phyloP scores from a whole-genome alignment of 1,140 invertebrate genomes.

The Rhyzopertha dominica region DNA sequence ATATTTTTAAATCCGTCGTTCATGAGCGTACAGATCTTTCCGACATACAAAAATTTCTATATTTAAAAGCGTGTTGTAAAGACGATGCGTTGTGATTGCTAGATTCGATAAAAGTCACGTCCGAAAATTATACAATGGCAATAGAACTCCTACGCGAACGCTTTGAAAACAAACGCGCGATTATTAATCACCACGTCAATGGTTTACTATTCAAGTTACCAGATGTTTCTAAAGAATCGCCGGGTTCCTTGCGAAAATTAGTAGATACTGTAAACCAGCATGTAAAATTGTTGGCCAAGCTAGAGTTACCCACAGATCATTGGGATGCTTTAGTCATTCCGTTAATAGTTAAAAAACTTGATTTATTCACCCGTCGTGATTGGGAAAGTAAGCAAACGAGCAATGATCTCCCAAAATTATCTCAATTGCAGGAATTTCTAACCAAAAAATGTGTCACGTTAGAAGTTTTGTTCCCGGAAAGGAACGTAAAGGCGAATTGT shows the following conservation, averaged over 20 bases:
- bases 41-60: slow-evolving; percentile 10
- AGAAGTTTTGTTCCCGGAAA: slow-evolving; percentile 1
- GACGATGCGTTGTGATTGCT: slow-evolving; percentile 10
- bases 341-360: slow-evolving; percentile 12
- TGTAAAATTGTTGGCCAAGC: slow-evolving; percentile 7
- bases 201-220: slow-evolving; percentile 11
- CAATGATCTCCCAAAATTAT: slow-evolving; percentile 4
- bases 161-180: slow-evolving; percentile 10
- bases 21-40: too few species aligned
- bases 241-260: background rate
- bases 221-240: slow-evolving; percentile 3
- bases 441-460: slow-evolving; percentile 11
- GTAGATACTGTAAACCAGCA: slow-evolving; percentile 12
- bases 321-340: slow-evolving; percentile 13
- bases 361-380: slow-evolving; percentile 9
- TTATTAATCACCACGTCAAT: slow-evolving; percentile 9
- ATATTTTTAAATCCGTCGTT: too few species aligned
- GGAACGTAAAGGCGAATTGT: too few species aligned
- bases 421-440: slow-evolving; percentile 12
- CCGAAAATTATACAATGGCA: slow-evolving; percentile 7
- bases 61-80: slow-evolving; percentile 15
- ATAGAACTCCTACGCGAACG: slow-evolving; percentile 7
- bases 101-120: slow-evolving; percentile 1
- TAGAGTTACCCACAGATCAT: slow-evolving; percentile 13
- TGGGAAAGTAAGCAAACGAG: slow-evolving; percentile 12